Base-by-base conservation (phyloP, 2,888 invertebrate genomes). In the Diaprepes abbreviatus region DNA sequence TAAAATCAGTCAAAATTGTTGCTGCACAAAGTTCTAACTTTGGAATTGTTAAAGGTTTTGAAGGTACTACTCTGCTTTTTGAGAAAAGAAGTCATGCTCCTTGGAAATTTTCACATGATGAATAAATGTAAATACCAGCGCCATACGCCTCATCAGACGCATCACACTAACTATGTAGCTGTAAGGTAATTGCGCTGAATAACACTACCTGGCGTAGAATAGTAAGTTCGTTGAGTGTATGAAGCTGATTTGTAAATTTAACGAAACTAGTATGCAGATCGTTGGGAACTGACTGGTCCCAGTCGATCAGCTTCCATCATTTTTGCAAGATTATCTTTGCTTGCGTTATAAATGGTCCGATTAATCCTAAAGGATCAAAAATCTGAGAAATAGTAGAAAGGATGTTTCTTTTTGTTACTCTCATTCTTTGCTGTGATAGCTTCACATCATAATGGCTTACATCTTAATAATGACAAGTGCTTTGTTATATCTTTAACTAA, bases 101-200 rank as follows among this genome's bases (percentile, higher is more conserved):
- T 33, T 33, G 33, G 5, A 9, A 10, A 2, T 33, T 33, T 33
- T 33, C 19, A 6, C 6, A 14, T 4, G 24, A 12, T 52, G 14
- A 14, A 3, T 9, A 7, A 10, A 55, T 33, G 33, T 55, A 55
- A n/a, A 55, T 33, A 35, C 55, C 31, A 31, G 33, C 31, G 3
- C 14, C 55, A 55, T 31, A 55, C 3, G 55, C 21, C 17, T n/a
- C 12, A 10, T 31, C 24, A 14, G 21, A 57, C n/a, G 79, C 36
- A 43, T 65, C 43, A 12, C 38, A 24, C 10, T 54, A 65, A 4
- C 65, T 40, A 31, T 65, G 65, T 10, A 65, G 5, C 31, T 58
- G 9, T 7, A 58, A 4, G 10, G 9, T 6, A n/a, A 14, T 6
- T 38, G 5, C 4, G 5, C 12, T 19, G 54, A 54, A 38, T 1